Conservation (phyloP, 2,113 vertebrate genomes). For the Haemorhous mexicanus region DNA sequence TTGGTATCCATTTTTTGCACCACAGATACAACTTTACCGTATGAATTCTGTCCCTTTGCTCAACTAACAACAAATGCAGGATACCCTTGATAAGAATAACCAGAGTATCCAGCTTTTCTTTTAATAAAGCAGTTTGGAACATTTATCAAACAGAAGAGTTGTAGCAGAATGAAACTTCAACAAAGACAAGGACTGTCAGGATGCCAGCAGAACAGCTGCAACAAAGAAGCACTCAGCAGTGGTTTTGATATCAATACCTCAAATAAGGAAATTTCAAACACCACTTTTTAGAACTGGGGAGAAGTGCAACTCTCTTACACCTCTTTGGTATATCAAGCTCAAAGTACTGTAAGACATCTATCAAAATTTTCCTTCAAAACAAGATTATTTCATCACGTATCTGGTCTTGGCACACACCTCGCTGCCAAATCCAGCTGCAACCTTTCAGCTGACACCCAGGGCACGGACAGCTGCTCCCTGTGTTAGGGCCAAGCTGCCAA, state of each 20-base stretch:
- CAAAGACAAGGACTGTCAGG: not conserved
- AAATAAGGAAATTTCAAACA: not conserved
- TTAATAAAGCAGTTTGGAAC: not conserved
- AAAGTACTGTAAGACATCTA: not conserved
- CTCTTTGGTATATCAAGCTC: not conserved
- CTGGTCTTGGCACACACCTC: not conserved
- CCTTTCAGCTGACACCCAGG: fast-evolving
- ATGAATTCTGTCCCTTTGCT: not conserved
- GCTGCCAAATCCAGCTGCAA: fast-evolving
- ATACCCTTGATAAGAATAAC: not conserved
- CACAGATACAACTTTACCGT: not conserved
- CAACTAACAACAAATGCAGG: not conserved
- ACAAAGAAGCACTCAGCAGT: not conserved
- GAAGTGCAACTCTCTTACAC: not conserved
- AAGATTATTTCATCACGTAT: fast-evolving
- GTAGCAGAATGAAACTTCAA: not conserved
- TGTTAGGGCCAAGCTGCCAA: not conserved
- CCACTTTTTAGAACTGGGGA: not conserved
- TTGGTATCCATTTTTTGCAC: not conserved
- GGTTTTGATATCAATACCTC: not conserved
- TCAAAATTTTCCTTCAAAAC: not conserved
- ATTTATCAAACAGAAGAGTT: not conserved
- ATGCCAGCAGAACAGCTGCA: not conserved
- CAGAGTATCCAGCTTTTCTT: not conserved
- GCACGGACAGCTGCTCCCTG: not conserved